These are phyloP conservation scores for Austrolebias charrua DNA, from an alignment of 2,797 vertebrate genomes.

Conservation along the genomic window DNA sequence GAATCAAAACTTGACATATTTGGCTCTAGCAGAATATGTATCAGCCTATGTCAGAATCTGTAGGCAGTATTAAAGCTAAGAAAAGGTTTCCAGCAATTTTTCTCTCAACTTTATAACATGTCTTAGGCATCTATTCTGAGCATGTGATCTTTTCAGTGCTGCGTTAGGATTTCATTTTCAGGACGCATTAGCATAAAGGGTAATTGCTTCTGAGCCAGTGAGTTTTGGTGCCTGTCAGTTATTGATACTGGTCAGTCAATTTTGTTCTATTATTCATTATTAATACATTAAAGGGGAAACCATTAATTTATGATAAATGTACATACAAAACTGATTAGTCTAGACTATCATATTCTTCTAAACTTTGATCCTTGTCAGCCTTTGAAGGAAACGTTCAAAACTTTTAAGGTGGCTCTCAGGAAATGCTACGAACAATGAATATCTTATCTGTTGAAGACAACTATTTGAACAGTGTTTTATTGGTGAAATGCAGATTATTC, in stretches of 20 bases:
- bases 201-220: neutral
- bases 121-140: neutral
- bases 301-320: neutral
- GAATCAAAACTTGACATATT: slow-evolving; percentile 17
- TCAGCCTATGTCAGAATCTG: neutral
- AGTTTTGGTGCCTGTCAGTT: neutral
- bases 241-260: neutral
- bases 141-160: neutral
- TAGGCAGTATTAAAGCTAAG: slow-evolving; percentile 1
- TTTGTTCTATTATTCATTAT: neutral
- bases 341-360: neutral
- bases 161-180: neutral
- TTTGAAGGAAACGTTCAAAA: neutral
- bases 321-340: too few relatives aligned
- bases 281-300: neutral
- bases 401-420: too few relatives aligned
- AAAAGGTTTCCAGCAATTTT: neutral
- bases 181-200: neutral
- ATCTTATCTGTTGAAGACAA: too few relatives aligned
- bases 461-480: too few relatives aligned
- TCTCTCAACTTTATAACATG: neutral
- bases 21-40: slow-evolving; percentile 9
- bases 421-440: too few relatives aligned
- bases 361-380: neutral
- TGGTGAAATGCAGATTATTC: too few relatives aligned